Conservation (phyloP, 2,113 vertebrate genomes). For the Alligator sinensis region DNA sequence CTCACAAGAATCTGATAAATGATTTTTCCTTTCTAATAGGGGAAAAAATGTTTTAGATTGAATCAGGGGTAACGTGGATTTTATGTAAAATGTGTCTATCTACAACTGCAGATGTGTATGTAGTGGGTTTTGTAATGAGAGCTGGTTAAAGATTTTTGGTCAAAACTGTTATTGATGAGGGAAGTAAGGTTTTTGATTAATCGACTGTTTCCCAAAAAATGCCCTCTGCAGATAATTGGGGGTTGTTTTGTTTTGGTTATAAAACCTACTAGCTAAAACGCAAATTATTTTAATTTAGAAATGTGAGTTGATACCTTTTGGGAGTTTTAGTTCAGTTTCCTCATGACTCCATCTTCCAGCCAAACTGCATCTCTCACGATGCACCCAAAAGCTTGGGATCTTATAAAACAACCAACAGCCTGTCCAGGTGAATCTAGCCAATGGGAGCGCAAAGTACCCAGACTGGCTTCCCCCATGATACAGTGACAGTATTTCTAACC, state of each 20-base stretch:
- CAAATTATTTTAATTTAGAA: background rate
- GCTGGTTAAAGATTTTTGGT: background rate
- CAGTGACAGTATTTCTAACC: background rate
- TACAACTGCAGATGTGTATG: background rate
- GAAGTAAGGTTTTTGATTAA: background rate
- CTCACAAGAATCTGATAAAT: background rate
- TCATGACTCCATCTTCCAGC: background rate
- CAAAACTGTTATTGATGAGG: background rate
- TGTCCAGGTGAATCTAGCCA: background rate
- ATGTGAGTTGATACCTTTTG: background rate
- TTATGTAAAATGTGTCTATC: background rate
- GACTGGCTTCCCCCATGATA: background rate
- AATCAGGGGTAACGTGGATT: background rate
- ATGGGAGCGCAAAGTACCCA: background rate
- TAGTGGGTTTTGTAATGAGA: background rate
- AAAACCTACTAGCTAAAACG: background rate
- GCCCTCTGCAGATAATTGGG: background rate
- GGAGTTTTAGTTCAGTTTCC: background rate
- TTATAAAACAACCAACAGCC: no score
- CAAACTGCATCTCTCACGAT: background rate
- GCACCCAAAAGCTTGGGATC: background rate
- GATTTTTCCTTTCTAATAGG: background rate
- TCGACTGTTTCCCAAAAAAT: background rate
- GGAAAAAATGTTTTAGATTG: background rate
- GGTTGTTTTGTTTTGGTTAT: background rate